Evolutionary conservation across 37 sponge, comb jelly and placozoan genomes (phyloP).

Genomic region (Oopsacas minuta): DNA sequence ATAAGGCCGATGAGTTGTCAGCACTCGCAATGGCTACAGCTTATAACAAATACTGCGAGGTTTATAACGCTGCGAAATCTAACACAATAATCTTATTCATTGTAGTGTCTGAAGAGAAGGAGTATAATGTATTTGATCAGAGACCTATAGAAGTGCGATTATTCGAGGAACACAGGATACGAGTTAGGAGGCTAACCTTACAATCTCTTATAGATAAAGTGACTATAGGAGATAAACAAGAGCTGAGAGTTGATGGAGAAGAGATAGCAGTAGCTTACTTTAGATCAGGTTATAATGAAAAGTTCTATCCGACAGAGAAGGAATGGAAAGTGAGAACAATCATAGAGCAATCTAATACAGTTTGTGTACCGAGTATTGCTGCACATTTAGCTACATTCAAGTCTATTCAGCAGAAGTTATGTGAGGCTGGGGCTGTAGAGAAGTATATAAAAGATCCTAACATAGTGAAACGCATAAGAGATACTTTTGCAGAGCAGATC

Average conservation of each 20-base stretch:
- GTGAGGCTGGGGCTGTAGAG: background rate
- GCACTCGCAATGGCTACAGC: conserved; percentile 11
- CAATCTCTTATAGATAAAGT: background rate
- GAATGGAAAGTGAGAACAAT: background rate
- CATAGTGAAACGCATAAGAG: background rate
- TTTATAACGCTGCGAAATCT: background rate
- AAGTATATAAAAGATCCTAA: background rate
- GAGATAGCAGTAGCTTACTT: conserved; percentile 3
- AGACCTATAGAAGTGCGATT: background rate
- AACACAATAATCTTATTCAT: conserved; percentile 1
- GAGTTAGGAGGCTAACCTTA: background rate
- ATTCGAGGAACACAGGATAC: background rate
- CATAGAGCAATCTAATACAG: background rate
- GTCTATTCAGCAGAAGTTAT: background rate
- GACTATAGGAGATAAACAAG: background rate
- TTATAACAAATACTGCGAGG: conserved; percentile 9
- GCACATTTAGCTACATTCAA: background rate
- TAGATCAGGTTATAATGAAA: background rate
- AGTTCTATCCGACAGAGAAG: background rate
- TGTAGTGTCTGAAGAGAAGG: background rate
- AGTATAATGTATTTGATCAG: conserved; percentile 1
- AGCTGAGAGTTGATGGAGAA: background rate
- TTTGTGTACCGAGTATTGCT: background rate
- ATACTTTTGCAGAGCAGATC: conserved; percentile 8
- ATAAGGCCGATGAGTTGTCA: background rate